These are phyloP conservation scores for Limulus polyphemus DNA, from an alignment of 2,888 invertebrate species.

Conservation along the genomic window DNA sequence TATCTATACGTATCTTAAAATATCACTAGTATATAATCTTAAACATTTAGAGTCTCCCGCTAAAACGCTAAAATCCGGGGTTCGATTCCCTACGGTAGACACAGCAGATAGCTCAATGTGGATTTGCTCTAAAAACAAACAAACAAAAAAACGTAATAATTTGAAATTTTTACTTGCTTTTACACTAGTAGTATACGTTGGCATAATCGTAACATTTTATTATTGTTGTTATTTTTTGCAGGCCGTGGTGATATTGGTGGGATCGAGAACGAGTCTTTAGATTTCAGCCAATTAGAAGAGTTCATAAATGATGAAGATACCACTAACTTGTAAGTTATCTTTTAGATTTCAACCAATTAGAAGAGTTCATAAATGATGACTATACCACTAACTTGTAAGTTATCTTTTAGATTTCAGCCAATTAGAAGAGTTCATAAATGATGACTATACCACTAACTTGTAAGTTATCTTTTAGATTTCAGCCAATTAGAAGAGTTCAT, in stretches of 20 bases:
- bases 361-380: conserved; percentile 73
- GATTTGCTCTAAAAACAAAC: no score
- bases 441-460: conserved; percentile 44
- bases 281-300: conserved; percentile 68
- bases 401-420: conserved; percentile 54
- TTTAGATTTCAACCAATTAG: conserved; percentile 64
- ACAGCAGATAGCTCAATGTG: no score
- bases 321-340: conserved; percentile 31
- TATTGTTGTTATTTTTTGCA: conserved; percentile 35
- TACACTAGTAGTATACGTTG: no score
- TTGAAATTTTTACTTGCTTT: no score
- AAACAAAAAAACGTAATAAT: no score
- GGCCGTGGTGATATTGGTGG: conserved; percentile 71
- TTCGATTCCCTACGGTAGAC: no score
- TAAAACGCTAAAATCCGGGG: no score
- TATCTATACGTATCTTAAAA: no score
- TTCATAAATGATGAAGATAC: conserved; percentile 64
- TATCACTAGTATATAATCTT: no score
- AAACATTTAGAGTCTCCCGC: no score
- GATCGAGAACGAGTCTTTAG: conserved; percentile 70
- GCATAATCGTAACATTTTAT: no score
- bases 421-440: conserved; percentile 76
- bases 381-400: conserved; percentile 37
- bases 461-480: conserved; percentile 46
- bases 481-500: conserved; percentile 75